Base-by-base conservation (phyloP, 2,888 invertebrate genomes). In the Sarcophaga caerulescens region DNA sequence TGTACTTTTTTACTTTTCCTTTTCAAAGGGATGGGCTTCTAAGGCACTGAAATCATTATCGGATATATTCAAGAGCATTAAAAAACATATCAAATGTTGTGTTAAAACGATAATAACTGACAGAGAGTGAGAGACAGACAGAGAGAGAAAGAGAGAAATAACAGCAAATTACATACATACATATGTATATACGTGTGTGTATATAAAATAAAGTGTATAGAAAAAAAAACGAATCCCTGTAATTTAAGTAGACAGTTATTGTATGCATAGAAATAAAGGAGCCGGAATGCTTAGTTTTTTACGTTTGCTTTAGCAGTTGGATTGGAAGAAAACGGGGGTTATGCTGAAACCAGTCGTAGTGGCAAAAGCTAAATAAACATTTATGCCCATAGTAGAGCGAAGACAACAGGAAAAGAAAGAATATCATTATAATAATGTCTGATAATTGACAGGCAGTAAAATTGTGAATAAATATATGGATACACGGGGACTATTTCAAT, bases 361-460 rank as follows among this genome's bases (percentile, higher is more conserved):
- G 23, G 60, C 74, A 63, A 65, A 75, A 75, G 76, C 76, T 76
- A 44, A 66, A 76, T 35, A 76, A 66, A 76, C 25, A 76, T 68
- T 47, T 66, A 59, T 57, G 66, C 66, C 65, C 57, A 59, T n/a
- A 71, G 19, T n/a, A 57, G 35, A 19, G 1, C 14, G 21, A 44
- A 17, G 14, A 62, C 23, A 59, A 35, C 1, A 17, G 2, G 52
- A 44, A 45, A 62, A 60, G 60, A n/a, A 60, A 44, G 44, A 66
- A 57, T 21, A 44, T 23, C 59, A 76, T 76, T 76, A 76, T 59
- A 66, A 76, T 76, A 76, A 76, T 59, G 66, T 68, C 59, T 76
- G 57, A 76, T 76, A 76, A 76, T 76, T 76, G 76, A 76, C 76
- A 76, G 76, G 76, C 76, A 68, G 66, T 76, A 76, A 76, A 52